phyloP scores from a whole-genome alignment of 2,797 vertebrate species.

The Iguana delicatissima region DNA sequence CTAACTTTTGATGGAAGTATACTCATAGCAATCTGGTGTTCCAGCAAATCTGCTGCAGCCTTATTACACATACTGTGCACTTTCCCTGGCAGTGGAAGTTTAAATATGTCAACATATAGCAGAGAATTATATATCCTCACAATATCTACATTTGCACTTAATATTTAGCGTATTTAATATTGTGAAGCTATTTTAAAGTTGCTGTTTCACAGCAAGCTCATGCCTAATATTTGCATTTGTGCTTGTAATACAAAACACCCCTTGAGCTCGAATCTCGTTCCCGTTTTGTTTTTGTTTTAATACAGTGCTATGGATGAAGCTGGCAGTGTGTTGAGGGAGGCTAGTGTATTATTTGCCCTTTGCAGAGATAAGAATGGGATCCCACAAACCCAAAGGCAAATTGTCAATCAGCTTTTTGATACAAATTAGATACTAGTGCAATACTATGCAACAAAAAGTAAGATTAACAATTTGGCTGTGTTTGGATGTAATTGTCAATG shows the following conservation, averaged over 20 bases:
- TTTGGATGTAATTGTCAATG: neutral
- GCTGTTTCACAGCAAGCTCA: neutral
- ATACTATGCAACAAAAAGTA: neutral
- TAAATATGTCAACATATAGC: neutral
- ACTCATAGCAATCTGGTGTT: no score
- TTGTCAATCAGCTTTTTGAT: neutral
- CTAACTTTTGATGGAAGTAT: no score
- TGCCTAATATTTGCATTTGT: neutral
- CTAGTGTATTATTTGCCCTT: slow-evolving; percentile 9
- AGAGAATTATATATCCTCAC: neutral
- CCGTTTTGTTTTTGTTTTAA: neutral
- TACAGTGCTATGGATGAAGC: neutral
- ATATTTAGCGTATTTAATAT: neutral
- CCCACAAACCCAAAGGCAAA: neutral
- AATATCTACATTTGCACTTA: neutral
- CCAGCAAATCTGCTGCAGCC: neutral
- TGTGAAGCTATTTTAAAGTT: neutral
- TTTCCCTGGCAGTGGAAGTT: neutral
- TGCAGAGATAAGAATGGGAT: neutral
- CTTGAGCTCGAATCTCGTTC: neutral
- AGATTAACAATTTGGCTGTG: slow-evolving; percentile 1
- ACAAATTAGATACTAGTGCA: neutral
- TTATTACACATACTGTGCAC: neutral
- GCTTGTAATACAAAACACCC: neutral
- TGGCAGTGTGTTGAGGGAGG: neutral